A percentile compares a stretch with the other conserved stretches of the same genome.
These are phyloP conservation scores for Thyatira batis DNA, from an alignment of 2,888 invertebrate genomes.

Conservation along the genomic window DNA sequence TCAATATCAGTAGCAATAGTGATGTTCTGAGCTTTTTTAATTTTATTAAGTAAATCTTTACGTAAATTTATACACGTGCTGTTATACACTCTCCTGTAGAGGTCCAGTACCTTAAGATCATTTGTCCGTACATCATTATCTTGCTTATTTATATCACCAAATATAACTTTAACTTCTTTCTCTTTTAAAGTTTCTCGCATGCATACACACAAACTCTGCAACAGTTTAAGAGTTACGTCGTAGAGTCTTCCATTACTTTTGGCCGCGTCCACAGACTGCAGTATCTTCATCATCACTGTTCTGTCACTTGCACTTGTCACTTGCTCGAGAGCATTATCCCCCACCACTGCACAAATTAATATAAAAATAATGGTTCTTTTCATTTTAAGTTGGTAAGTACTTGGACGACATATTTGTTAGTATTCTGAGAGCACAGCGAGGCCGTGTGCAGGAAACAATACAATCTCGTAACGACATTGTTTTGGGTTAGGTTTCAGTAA, in stretches of 20 bases:
- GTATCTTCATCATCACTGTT: slow-evolving; percentile 51
- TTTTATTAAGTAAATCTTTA: slow-evolving; percentile 38
- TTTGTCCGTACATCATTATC: slow-evolving; percentile 22
- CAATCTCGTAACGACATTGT: slow-evolving; percentile 47
- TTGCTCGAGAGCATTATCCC: slow-evolving; percentile 30
- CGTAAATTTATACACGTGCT: slow-evolving; percentile 56
- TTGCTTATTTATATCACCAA: slow-evolving; percentile 31
- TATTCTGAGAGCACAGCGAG: slow-evolving; percentile 14
- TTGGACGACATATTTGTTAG: slow-evolving; percentile 49
- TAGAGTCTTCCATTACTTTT: slow-evolving; percentile 56
- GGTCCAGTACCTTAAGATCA: slow-evolving; percentile 34
- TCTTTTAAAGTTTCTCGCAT: slow-evolving; percentile 53
- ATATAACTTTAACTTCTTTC: slow-evolving; percentile 34
- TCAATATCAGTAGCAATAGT: slow-evolving; percentile 8
- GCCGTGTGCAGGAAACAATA: slow-evolving; percentile 51
- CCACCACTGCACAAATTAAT: slow-evolving; percentile 26
- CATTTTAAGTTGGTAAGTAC: slow-evolving; percentile 55
- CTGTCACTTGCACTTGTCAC: slow-evolving; percentile 39
- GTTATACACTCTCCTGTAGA: slow-evolving; percentile 61
- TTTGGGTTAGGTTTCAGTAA: slow-evolving; percentile 42
- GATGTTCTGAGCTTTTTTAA: slow-evolving; percentile 24
- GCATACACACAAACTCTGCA: slow-evolving; percentile 64
- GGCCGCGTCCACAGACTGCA: slow-evolving; percentile 58
- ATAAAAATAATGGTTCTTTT: slow-evolving; percentile 35
- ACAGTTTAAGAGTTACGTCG: slow-evolving; percentile 57